Evolutionary conservation across 2,113 vertebrate genomes (phyloP).

Genomic region (Phrynosoma blainvillii): DNA sequence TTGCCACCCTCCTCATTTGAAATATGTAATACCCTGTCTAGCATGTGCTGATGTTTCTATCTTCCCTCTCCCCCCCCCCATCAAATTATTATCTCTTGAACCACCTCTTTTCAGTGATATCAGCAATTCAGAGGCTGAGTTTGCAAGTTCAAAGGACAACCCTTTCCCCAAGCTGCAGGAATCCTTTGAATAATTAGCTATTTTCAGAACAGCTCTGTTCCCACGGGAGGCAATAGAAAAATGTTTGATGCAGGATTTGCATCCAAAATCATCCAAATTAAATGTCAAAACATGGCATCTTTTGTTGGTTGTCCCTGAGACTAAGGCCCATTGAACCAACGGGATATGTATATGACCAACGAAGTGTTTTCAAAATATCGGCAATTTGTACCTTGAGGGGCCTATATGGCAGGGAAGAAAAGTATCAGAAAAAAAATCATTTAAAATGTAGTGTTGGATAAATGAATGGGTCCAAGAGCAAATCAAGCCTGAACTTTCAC

Average conservation of each 20-base stretch:
- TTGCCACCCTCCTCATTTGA: neutral
- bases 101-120: neutral
- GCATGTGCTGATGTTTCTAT: neutral
- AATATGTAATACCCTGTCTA: neutral
- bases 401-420: neutral
- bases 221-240: neutral
- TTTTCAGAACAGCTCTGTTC: neutral
- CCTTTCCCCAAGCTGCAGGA: neutral
- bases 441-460: too few relatives aligned
- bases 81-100: neutral
- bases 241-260: neutral
- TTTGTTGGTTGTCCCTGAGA: too few relatives aligned
- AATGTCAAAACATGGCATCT: neutral
- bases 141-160: neutral
- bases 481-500: too few relatives aligned
- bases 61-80: neutral
- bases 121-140: neutral
- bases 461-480: too few relatives aligned
- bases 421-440: too few relatives aligned
- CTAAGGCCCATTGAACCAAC: too few relatives aligned
- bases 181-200: neutral
- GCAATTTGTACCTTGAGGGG: neutral
- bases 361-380: neutral
- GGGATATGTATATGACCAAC: neutral
- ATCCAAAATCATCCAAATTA: neutral